A percentile compares a stretch with the other conserved stretches of the same genome.
phyloP scores from a whole-genome alignment of 1,140 invertebrate genomes.

The Tetramorium parvispinum region DNA sequence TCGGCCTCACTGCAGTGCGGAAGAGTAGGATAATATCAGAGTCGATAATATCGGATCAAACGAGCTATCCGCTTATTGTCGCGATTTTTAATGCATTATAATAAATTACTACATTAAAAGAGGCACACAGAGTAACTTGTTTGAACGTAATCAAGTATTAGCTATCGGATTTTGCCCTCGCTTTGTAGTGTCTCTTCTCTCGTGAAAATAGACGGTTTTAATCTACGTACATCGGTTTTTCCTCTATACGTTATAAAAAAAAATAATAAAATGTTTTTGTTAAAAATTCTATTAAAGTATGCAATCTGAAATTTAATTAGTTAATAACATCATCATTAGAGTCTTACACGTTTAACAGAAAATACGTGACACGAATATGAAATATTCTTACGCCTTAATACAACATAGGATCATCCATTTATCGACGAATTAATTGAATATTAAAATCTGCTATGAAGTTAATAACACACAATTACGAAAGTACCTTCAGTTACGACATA shows the following conservation, averaged over 20 bases:
- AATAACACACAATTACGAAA: conserved; percentile 25
- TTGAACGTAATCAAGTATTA: neutral
- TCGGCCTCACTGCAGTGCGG: neutral
- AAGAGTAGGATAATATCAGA: neutral
- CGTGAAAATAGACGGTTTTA: neutral
- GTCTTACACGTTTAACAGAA: neutral
- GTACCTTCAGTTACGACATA: neutral
- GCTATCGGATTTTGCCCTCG: neutral
- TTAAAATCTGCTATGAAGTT: conserved; percentile 27
- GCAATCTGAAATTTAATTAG: neutral
- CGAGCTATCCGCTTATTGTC: neutral
- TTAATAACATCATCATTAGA: neutral
- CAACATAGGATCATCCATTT: conserved; percentile 1
- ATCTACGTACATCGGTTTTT: neutral
- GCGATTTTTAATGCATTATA: neutral
- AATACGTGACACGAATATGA: neutral
- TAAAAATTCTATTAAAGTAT: neutral
- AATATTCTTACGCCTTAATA: neutral
- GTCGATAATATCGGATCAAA: neutral
- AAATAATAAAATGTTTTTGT: neutral
- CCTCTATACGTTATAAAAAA: neutral
- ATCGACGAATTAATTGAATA: conserved; percentile 26
- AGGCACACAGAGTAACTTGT: neutral
- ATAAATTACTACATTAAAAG: conserved; percentile 21
- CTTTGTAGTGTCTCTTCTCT: neutral